Conservation (phyloP, 1,140 invertebrate species). For the Cyclargus thomasi region DNA sequence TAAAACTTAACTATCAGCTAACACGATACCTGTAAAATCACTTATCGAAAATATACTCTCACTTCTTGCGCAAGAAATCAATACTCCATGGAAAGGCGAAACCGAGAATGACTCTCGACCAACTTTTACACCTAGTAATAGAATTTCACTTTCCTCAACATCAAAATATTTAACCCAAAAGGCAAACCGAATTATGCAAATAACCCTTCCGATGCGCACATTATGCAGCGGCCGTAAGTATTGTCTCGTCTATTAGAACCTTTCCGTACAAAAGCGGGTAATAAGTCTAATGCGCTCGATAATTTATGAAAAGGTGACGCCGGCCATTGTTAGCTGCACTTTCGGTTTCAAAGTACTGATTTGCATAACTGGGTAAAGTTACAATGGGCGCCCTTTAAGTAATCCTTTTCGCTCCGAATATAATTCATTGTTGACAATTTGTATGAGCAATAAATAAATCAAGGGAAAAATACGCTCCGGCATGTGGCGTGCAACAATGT, state of each 20-base stretch:
- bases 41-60: conserved; percentile 58
- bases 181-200: conserved; percentile 54
- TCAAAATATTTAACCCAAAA: conserved; percentile 61
- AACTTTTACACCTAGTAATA: conserved; percentile 36
- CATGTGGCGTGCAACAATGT: conserved; percentile 51
- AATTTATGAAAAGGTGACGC: conserved; percentile 68
- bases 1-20: conserved; percentile 69
- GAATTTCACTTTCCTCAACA: conserved; percentile 60
- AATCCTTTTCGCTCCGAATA: conserved; percentile 68
- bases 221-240: conserved; percentile 17
- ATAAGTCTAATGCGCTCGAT: conserved; percentile 67
- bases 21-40: conserved; percentile 69
- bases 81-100: neutral
- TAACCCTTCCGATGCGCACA: conserved; percentile 33
- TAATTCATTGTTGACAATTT: conserved; percentile 68
- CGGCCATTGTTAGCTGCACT: conserved; percentile 48
- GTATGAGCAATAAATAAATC: conserved; percentile 71
- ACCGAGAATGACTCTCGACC: conserved; percentile 12
- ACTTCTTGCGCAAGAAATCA: neutral
- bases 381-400: conserved; percentile 65
- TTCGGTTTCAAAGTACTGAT: conserved; percentile 71
- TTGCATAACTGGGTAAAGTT: conserved; percentile 60
- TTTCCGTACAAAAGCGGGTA: conserved; percentile 48
- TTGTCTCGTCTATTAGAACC: conserved; percentile 26
- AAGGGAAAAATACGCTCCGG: conserved; percentile 55